Percentiles rank a stretch among this genome's conserved stretches.
Conservation (phyloP, 35 echinoderm and acorn worm genomes). For the Lytechinus pictus region DNA sequence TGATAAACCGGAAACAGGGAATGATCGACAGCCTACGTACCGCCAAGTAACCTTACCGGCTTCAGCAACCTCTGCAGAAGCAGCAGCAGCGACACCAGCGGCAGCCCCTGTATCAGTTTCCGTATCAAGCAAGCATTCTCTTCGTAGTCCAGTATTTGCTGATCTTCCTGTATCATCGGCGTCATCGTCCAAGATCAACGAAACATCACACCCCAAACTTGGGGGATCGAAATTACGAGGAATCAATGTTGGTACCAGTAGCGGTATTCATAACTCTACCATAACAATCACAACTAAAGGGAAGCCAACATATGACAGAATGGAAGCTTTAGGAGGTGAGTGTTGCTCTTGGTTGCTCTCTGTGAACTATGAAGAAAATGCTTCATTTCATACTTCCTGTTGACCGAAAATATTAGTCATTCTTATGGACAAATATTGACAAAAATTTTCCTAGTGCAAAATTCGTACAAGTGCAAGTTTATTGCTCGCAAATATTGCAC, state of each 20-base stretch:
- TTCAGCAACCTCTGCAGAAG: background rate
- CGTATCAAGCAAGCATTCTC: slow-evolving; percentile 5
- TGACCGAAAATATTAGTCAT: background rate
- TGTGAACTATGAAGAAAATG: background rate
- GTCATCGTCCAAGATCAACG: background rate
- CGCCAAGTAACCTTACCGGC: background rate
- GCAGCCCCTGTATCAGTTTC: background rate
- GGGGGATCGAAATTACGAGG: background rate
- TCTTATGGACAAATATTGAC: background rate
- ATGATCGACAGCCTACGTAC: background rate
- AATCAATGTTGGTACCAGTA: background rate
- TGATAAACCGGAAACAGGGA: background rate
- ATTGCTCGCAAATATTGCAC: background rate
- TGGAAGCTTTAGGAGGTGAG: slow-evolving; percentile 43
- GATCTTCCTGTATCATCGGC: slow-evolving; percentile 14
- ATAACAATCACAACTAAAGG: slow-evolving; percentile 28
- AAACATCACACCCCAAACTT: background rate
- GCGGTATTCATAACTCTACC: background rate
- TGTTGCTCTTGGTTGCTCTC: background rate
- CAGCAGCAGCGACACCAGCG: background rate
- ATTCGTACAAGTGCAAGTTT: background rate
- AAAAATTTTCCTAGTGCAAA: background rate
- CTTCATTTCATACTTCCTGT: background rate
- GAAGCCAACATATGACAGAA: background rate
- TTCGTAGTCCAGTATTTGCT: slow-evolving; percentile 38